Base-by-base conservation (phyloP, 2,797 vertebrate species). In the Apogon hyalosoma region DNA sequence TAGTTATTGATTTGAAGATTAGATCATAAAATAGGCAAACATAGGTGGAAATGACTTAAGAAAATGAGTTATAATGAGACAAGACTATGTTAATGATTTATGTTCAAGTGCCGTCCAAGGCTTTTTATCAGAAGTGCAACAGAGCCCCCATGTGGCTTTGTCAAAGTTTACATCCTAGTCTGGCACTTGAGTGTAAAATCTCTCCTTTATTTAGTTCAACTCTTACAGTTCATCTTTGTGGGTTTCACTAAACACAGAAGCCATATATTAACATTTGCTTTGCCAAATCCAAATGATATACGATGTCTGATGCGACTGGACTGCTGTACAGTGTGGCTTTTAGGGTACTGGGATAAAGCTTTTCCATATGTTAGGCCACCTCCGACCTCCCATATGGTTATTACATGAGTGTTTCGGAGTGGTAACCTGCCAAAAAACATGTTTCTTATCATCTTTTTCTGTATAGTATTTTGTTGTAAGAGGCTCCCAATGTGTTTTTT, bases 141-240 rank as follows among this genome's bases (percentile, higher is more conserved):
- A 88, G 77, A 36, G 89, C 87, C 92, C 75, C 84, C 88, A 11
- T 82, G 92, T 93, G 93, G 90, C 51, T n/a, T 1, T 33, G 11
- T 43, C 1, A 3, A 53, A 59, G 9, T 10, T 64, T 79, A 75
- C 83, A 91, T 63, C 24, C 19, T 70, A 16, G 41, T 63, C 19
- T 24, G n/a, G 7, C 14, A 67, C 38, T 38, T 40, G 15, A 12
- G 39, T 38, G 48, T 47, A 38, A 58, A 67, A 57, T 47, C 19
- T 64, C 42, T 65, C 48, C 43, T 66, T 50, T 62, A 59, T 36
- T 47, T 2, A 24, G 21, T 4, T 24, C 4, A 24, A 24, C 4
- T 16, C 41, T 38, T 43, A 8, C 2, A 6, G 14, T 4, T 12
- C 24, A 54, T 15, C 24, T 65, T 24, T 40, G 15, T 46, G 61